phyloP scores from a whole-genome alignment of 2,113 vertebrate species.

The Setophaga petechia region DNA sequence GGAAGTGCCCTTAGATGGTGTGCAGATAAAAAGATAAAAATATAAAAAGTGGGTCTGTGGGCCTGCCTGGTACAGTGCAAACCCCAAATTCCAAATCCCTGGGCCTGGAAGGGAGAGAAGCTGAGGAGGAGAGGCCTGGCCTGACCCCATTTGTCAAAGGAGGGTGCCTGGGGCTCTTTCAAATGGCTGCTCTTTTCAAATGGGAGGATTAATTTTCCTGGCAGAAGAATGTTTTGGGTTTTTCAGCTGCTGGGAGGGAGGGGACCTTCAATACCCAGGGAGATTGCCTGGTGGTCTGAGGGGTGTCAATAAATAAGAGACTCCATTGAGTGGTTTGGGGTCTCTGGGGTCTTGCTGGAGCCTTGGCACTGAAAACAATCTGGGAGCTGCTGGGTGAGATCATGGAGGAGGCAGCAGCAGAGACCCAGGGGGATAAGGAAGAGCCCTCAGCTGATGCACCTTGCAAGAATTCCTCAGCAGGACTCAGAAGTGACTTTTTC shows the following conservation, averaged over 20 bases:
- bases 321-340: background rate
- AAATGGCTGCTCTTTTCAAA: slow-evolving; percentile 51
- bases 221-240: slow-evolving; percentile 42
- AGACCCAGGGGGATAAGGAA: background rate
- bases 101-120: background rate
- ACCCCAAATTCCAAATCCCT: background rate
- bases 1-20: background rate
- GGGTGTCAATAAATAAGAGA: background rate
- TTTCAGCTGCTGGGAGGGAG: slow-evolving; percentile 30
- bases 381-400: background rate
- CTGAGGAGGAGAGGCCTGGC: background rate
- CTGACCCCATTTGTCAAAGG: background rate
- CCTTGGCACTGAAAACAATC: background rate
- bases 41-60: background rate
- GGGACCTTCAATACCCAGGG: background rate
- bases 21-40: background rate
- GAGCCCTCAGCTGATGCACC: background rate
- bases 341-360: background rate
- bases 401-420: background rate
- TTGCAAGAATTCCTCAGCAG: background rate
- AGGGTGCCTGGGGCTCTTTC: slow-evolving; percentile 6
- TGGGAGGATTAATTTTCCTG: slow-evolving; percentile 51
- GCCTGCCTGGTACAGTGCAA: background rate
- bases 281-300: background rate
- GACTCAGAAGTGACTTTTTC: background rate